A percentile compares a stretch with the other conserved stretches of the same genome.
These are phyloP conservation scores for Nomada fabriciana DNA, from an alignment of 2,888 invertebrate genomes.

Conservation along the genomic window DNA sequence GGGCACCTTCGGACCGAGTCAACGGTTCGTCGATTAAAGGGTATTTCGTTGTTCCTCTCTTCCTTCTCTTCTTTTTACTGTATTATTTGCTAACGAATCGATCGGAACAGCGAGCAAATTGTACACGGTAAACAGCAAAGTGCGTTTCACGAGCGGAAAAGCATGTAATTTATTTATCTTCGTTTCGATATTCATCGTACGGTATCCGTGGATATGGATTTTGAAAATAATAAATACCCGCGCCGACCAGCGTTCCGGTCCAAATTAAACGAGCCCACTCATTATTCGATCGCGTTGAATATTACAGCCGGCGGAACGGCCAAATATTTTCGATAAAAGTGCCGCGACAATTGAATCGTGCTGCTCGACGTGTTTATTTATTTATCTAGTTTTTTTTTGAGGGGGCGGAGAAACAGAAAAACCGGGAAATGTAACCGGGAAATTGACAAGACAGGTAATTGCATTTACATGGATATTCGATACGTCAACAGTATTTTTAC, in stretches of 20 bases:
- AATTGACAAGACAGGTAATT: constrained; percentile 50
- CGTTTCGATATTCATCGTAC: neutral
- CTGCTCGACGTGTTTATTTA: neutral
- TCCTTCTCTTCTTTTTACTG: neutral
- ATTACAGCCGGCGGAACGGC: neutral
- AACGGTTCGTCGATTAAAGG: neutral
- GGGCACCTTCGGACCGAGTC: neutral
- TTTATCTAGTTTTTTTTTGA: no score
- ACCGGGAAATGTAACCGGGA: no score
- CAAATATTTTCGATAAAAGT: constrained; percentile 6
- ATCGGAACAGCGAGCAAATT: neutral
- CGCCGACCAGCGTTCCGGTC: no score
- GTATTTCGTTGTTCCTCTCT: neutral
- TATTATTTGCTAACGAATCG: neutral
- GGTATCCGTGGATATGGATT: neutral
- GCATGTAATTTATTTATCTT: neutral
- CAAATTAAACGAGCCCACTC: constrained; percentile 26
- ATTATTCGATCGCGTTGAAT: constrained; percentile 14
- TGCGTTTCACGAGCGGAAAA: neutral
- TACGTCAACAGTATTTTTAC: constrained; percentile 9
- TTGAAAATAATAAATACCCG: neutral
- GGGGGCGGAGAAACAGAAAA: no score
- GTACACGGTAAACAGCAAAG: neutral
- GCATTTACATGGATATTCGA: constrained; percentile 39
- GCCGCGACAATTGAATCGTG: constrained; percentile 30